These are phyloP conservation scores for Xiphophorus birchmanni DNA, from an alignment of 2,797 vertebrate genomes.

Conservation along the genomic window DNA sequence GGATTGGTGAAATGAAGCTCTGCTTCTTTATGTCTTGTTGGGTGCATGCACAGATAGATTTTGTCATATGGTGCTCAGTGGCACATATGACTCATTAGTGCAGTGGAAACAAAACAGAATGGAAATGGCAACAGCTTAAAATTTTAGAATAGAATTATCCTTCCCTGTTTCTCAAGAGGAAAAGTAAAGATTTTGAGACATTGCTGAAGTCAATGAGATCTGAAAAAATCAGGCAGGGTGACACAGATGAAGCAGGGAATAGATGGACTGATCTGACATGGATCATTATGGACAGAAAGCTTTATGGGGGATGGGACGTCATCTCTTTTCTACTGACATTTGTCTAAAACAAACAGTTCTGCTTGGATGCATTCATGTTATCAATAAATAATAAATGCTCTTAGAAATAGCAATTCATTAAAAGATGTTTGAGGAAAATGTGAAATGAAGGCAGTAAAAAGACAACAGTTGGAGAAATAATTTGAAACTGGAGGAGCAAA, in stretches of 20 bases:
- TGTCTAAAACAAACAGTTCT: constrained; percentile 27
- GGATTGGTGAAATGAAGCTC: constrained; percentile 35
- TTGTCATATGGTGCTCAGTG: constrained; percentile 36
- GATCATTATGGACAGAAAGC: constrained; percentile 47
- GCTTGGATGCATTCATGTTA: not conserved
- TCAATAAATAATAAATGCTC: not conserved
- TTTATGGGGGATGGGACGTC: constrained; percentile 16
- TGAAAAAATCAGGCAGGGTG: constrained; percentile 29
- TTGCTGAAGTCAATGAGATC: constrained; percentile 15
- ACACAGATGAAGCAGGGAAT: constrained; percentile 35
- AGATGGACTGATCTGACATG: constrained; percentile 56
- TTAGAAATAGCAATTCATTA: not conserved
- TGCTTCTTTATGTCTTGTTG: constrained; percentile 27
- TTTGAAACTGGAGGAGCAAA: not conserved
- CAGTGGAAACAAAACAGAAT: constrained; percentile 23
- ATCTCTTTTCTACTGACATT: constrained; percentile 22
- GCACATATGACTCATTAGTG: constrained; percentile 58
- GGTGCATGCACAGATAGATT: constrained; percentile 20
- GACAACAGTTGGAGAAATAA: not conserved
- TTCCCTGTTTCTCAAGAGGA: not conserved
- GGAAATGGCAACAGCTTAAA: not conserved
- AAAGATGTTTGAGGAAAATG: not conserved
- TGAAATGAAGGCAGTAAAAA: not conserved
- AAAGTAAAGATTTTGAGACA: constrained; percentile 5
- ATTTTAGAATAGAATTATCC: not conserved